These are phyloP conservation scores for human DNA, from an alignment of 2,113 vertebrate genomes.

Conservation along the genomic window DNA sequence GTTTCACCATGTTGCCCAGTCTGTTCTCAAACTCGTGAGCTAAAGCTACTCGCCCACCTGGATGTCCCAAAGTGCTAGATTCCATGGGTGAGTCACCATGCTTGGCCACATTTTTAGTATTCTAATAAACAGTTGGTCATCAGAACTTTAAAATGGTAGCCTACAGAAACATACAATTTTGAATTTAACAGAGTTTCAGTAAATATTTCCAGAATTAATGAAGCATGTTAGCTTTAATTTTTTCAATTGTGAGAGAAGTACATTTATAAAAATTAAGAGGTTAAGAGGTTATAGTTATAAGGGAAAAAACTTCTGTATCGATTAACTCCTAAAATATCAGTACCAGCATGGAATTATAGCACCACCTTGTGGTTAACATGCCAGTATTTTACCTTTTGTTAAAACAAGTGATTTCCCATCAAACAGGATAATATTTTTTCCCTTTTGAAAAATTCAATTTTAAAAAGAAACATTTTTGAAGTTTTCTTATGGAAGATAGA, in stretches of 20 bases:
- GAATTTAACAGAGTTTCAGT: constrained; percentile 11
- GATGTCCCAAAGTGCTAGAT: no score
- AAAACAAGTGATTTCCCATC: neutral
- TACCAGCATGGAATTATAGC: constrained; percentile 52
- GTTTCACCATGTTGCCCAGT: no score
- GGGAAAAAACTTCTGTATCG: neutral
- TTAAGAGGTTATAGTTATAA: neutral
- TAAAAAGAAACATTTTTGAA: constrained; percentile 19
- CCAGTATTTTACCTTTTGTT: neutral
- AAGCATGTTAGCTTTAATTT: neutral
- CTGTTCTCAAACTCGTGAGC: no score
- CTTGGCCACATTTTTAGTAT: neutral
- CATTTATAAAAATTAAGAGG: constrained; percentile 1
- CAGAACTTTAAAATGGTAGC: neutral
- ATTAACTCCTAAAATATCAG: neutral
- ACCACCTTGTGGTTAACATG: constrained; percentile 81
- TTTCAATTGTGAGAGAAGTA: neutral
- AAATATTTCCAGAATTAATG: neutral
- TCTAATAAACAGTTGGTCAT: neutral
- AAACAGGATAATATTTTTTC: constrained; percentile 9
- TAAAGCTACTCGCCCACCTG: no score
- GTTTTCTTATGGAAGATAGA: neutral
- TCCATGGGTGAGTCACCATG: no score
- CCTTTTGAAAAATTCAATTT: constrained; percentile 15
- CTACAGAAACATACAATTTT: neutral